These are phyloP conservation scores for Agrypnia vestita DNA, from an alignment of 1,140 invertebrate genomes.

Conservation along the genomic window DNA sequence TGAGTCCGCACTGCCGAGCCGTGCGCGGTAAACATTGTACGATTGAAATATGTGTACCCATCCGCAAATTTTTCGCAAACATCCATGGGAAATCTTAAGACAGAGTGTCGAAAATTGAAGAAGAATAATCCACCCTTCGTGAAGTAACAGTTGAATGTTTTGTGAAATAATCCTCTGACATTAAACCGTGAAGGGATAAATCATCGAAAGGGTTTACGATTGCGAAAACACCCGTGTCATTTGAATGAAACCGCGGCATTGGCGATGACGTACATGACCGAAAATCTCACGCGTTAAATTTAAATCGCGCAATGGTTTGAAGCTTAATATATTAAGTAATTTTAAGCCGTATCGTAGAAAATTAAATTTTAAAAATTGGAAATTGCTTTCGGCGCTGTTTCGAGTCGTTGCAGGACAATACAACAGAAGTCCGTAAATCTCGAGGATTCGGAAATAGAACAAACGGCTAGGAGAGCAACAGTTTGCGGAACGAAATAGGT, in stretches of 20 bases:
- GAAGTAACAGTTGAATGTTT: slow-evolving; percentile 38
- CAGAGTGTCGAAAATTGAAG: slow-evolving; percentile 1
- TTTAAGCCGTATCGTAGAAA: too few relatives aligned
- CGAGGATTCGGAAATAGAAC: slow-evolving; percentile 1
- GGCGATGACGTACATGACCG: too few relatives aligned
- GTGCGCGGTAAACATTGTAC: slow-evolving; percentile 13
- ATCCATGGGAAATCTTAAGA: slow-evolving; percentile 31
- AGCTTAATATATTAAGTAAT: too few relatives aligned
- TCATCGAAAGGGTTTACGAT: slow-evolving; percentile 11
- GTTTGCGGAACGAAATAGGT: slow-evolving; percentile 32
- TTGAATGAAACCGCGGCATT: neutral
- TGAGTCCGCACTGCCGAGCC: neutral
- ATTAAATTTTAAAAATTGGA: too few relatives aligned
- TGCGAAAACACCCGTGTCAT: slow-evolving; percentile 37
- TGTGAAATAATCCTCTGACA: slow-evolving; percentile 32
- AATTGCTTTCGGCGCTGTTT: too few relatives aligned
- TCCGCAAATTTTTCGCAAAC: neutral
- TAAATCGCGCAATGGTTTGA: too few relatives aligned
- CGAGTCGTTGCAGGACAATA: neutral
- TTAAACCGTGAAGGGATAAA: slow-evolving; percentile 42
- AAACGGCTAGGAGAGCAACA: slow-evolving; percentile 26
- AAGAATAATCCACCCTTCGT: slow-evolving; percentile 21
- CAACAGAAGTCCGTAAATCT: slow-evolving; percentile 20
- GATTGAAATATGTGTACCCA: neutral
- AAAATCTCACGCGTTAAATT: too few relatives aligned